Evolutionary conservation across 2,888 invertebrate species (phyloP).

Genomic region (Sarcophaga rosellei): DNA sequence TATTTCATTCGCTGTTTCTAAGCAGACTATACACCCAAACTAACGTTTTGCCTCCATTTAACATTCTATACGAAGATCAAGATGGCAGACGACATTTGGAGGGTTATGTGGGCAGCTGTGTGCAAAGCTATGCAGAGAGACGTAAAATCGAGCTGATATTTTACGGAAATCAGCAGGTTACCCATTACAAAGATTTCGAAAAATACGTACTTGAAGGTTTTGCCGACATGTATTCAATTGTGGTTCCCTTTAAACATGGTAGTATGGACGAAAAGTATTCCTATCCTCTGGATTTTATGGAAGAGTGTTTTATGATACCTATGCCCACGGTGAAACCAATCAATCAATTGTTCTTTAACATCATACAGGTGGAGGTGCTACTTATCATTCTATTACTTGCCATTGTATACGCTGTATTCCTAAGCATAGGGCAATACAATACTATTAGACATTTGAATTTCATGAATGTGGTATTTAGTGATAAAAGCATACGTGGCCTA

Average conservation of each 20-base stretch:
- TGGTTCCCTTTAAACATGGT: constrained; percentile 62
- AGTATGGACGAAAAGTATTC: constrained; percentile 27
- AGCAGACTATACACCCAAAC: constrained; percentile 44
- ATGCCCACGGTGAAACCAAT: constrained; percentile 2
- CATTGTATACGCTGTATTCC: constrained; percentile 12
- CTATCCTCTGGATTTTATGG: constrained; percentile 54
- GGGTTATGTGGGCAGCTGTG: constrained; percentile 70
- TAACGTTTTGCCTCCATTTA: constrained; percentile 68
- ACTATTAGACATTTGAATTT: neutral
- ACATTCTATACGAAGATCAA: constrained; percentile 1
- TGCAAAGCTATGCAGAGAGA: constrained; percentile 67
- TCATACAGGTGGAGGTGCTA: neutral
- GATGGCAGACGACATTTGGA: constrained; percentile 44
- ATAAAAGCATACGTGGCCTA: constrained; percentile 43
- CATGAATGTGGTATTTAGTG: constrained; percentile 23
- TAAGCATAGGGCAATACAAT: neutral
- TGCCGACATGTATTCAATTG: constrained; percentile 16
- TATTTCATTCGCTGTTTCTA: constrained; percentile 33
- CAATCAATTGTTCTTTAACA: constrained; percentile 11
- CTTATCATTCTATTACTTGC: constrained; percentile 1
- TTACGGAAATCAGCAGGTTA: neutral
- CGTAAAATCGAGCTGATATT: constrained; percentile 68
- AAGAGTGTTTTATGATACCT: constrained; percentile 45
- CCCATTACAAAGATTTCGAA: neutral
- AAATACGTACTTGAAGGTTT: neutral